Conservation (phyloP, 2,113 vertebrate genomes). For the Platichthys stellatus region DNA sequence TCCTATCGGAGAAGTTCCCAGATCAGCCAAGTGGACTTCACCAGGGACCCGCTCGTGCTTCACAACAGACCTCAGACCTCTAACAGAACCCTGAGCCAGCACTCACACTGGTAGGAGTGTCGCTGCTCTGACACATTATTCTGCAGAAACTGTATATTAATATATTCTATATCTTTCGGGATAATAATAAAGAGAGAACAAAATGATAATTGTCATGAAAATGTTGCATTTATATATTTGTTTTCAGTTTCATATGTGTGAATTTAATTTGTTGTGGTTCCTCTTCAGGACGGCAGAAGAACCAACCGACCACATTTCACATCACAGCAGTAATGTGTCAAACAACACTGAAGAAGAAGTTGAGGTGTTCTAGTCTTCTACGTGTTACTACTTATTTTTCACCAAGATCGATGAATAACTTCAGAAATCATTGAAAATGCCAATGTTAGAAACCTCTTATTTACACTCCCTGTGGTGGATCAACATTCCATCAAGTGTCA, state of each 20-base stretch:
- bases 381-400: too few species aligned
- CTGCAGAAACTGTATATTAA: too few species aligned
- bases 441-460: too few species aligned
- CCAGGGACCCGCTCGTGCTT: not conserved
- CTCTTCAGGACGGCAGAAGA: slow-evolving; percentile 41
- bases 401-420: too few species aligned
- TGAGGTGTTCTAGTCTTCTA: slow-evolving; percentile 11
- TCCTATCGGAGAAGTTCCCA: slow-evolving; percentile 1
- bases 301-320: not conserved
- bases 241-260: not conserved
- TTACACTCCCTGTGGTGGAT: too few species aligned
- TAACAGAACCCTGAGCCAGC: not conserved
- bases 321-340: slow-evolving; percentile 1
- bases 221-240: too few species aligned
- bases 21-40: slow-evolving; percentile 28
- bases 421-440: too few species aligned
- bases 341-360: slow-evolving; percentile 5
- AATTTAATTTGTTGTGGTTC: not conserved
- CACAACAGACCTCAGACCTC: slow-evolving; percentile 13
- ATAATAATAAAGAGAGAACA: too few species aligned
- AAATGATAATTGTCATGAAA: too few species aligned
- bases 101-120: slow-evolving; percentile 35
- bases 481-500: too few species aligned
- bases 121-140: not conserved
- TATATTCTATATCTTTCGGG: too few species aligned